Evolutionary conservation across 2,888 invertebrate species (phyloP).

Genomic region (Lasioglossum vierecki): DNA sequence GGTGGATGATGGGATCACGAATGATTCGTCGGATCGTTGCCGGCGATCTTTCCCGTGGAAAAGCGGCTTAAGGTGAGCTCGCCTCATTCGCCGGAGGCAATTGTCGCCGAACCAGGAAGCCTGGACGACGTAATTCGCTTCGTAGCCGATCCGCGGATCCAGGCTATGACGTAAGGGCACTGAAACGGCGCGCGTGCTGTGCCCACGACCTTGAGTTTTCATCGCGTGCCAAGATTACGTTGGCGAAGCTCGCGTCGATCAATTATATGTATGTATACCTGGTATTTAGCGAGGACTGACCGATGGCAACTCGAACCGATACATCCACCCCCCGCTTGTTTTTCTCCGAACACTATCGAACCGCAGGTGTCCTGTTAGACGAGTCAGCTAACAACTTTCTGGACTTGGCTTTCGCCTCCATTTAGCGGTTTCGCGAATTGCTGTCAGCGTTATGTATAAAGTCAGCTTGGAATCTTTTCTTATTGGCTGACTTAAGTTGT

Average conservation of each 20-base stretch:
- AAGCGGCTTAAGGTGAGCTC: background rate
- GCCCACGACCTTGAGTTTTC: conserved; percentile 78
- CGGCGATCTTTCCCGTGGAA: background rate
- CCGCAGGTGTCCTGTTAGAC: conserved; percentile 15
- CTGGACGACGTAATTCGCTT: conserved; percentile 27
- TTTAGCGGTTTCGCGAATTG: background rate
- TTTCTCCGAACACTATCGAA: conserved; percentile 20
- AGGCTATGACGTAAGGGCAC: conserved; percentile 59
- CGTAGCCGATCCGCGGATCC: conserved; percentile 35
- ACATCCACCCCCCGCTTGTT: background rate
- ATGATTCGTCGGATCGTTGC: background rate
- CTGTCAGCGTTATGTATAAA: no score
- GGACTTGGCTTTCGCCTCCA: background rate
- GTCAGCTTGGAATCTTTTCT: no score
- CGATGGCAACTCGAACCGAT: background rate
- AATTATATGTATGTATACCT: conserved; percentile 57
- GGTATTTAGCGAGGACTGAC: conserved; percentile 10
- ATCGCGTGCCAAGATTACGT: conserved; percentile 78
- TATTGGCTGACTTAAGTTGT: no score
- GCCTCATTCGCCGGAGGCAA: conserved; percentile 16
- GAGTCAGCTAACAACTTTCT: background rate
- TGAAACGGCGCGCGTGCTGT: conserved; percentile 55
- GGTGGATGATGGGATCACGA: background rate
- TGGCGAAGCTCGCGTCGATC: conserved; percentile 62
- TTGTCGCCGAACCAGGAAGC: conserved; percentile 28